phyloP scores from a whole-genome alignment of 53 echinoderm and acorn worm genomes.

The Hippasteria phrygiana region DNA sequence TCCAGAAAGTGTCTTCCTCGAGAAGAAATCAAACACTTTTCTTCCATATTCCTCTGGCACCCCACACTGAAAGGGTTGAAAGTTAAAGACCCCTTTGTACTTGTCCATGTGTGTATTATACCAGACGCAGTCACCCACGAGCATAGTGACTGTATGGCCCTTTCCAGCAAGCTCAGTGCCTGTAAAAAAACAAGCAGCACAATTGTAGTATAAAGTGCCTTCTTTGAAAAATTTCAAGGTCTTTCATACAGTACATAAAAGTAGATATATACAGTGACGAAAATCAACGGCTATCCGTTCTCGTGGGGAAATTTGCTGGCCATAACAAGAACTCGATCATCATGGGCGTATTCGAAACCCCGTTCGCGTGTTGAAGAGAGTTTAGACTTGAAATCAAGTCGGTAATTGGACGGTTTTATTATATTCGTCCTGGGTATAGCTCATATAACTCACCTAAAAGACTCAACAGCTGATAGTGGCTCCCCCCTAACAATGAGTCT shows the following conservation, averaged over 20 bases:
- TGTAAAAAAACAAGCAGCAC: not conserved
- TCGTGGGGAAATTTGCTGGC: too few species aligned
- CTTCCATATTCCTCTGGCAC: not conserved
- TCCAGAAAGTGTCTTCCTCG: not conserved
- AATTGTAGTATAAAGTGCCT: not conserved
- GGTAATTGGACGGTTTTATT: too few species aligned
- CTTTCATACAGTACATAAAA: not conserved
- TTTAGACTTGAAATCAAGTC: too few species aligned
- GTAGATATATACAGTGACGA: too few species aligned
- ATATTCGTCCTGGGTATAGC: too few species aligned
- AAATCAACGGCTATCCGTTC: too few species aligned
- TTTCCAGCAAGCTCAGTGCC: constrained; percentile 9
- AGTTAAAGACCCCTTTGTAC: not conserved
- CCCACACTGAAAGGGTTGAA: not conserved
- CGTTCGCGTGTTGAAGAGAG: too few species aligned
- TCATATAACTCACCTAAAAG: constrained; percentile 30
- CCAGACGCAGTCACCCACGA: not conserved
- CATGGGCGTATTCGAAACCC: too few species aligned
- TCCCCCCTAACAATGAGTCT: constrained; percentile 33
- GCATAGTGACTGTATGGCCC: constrained; percentile 29
- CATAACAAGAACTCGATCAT: too few species aligned
- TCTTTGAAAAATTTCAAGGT: not conserved
- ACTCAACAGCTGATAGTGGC: constrained; percentile 35
- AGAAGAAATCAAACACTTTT: not conserved
- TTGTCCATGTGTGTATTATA: not conserved